Evolutionary conservation across 2,113 vertebrate genomes (phyloP).

Genomic region (Damaliscus lunatus): DNA sequence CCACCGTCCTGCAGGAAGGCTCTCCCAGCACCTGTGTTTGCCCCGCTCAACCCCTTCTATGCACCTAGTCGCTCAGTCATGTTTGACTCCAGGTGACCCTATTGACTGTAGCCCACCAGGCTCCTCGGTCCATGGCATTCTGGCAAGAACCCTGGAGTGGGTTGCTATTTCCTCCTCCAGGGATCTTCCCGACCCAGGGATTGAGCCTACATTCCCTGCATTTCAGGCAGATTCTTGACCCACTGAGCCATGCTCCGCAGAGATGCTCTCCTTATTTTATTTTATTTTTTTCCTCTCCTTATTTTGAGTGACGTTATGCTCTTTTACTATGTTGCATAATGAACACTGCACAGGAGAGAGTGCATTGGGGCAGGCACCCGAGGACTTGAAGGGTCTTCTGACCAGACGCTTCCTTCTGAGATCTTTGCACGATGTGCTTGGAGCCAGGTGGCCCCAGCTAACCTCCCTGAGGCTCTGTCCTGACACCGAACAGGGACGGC

Average conservation of each 20-base stretch:
- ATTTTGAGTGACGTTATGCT: rapidly evolving
- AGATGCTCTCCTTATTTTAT: rapidly evolving
- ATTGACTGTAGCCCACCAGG: background rate
- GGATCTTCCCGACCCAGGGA: background rate
- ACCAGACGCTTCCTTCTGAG: background rate
- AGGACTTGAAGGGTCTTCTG: rapidly evolving
- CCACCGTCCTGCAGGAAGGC: rapidly evolving
- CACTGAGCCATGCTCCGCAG: background rate
- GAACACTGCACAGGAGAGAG: background rate
- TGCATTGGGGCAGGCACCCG: rapidly evolving
- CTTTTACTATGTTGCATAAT: rapidly evolving
- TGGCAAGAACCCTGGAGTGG: background rate
- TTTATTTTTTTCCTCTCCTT: no score
- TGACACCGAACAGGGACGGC: rapidly evolving
- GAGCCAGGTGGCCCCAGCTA: no score
- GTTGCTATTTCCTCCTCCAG: background rate
- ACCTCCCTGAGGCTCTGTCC: no score
- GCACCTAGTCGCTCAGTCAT: rapidly evolving
- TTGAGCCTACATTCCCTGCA: background rate
- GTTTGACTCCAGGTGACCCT: rapidly evolving
- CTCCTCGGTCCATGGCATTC: background rate
- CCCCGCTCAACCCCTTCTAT: rapidly evolving
- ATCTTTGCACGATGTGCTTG: background rate
- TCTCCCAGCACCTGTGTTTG: rapidly evolving
- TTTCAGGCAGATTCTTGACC: background rate